A percentile compares a stretch with the other conserved stretches of the same genome.
Evolutionary conservation across 2,797 vertebrate genomes (phyloP).

Genomic region (Denticeps clupeoides): DNA sequence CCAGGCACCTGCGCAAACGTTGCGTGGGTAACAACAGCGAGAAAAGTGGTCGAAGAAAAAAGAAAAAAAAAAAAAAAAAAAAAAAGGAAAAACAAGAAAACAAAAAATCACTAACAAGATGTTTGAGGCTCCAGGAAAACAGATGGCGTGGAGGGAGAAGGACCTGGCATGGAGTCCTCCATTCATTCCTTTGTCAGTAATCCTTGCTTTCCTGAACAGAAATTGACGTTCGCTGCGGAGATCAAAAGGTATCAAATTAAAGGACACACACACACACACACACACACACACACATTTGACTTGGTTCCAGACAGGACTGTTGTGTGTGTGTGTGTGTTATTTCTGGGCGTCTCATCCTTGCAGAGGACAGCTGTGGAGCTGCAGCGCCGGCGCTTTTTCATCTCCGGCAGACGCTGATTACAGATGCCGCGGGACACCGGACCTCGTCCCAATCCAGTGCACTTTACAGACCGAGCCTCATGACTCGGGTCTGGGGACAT

Average conservation of each 20-base stretch:
- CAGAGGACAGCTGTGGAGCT: slow-evolving; percentile 64
- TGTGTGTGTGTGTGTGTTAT: slow-evolving; percentile 56
- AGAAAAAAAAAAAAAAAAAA: not conserved
- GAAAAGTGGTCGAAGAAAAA: not conserved
- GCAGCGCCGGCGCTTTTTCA: slow-evolving; percentile 57
- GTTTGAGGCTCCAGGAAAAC: slow-evolving; percentile 14
- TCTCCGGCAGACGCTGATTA: slow-evolving; percentile 67
- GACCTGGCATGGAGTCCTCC: slow-evolving; percentile 10
- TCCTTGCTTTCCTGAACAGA: slow-evolving; percentile 42
- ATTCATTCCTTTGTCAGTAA: slow-evolving; percentile 22
- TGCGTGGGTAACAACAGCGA: no score
- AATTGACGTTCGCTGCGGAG: slow-evolving; percentile 43
- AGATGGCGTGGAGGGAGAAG: slow-evolving; percentile 28
- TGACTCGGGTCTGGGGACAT: no score
- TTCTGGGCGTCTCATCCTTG: slow-evolving; percentile 49
- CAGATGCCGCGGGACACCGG: slow-evolving; percentile 60
- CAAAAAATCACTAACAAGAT: slow-evolving; percentile 13
- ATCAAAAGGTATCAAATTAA: slow-evolving; percentile 61
- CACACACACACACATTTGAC: slow-evolving; percentile 44
- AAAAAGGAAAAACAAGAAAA: not conserved
- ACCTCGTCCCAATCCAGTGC: slow-evolving; percentile 63
- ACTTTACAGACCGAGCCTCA: slow-evolving; percentile 61
- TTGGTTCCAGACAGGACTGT: slow-evolving; percentile 46
- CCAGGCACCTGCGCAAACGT: no score
- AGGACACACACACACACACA: slow-evolving; percentile 30